Conservation (phyloP, 2,888 invertebrate species). For the Invenusta paracnida region DNA sequence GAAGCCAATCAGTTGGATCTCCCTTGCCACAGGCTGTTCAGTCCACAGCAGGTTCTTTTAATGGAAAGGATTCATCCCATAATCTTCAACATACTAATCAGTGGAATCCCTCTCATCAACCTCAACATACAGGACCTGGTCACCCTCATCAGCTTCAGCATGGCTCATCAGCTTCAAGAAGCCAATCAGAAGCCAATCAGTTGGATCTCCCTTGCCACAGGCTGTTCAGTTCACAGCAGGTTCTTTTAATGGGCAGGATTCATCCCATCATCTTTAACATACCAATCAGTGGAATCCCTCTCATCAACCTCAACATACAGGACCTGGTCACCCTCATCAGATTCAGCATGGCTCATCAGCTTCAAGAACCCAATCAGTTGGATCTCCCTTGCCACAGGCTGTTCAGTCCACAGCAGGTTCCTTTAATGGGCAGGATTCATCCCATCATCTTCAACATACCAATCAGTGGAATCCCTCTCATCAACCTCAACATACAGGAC, state of each 20-base stretch:
- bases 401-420: neutral
- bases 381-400: too few species aligned
- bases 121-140: neutral
- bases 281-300: neutral
- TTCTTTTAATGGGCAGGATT: neutral
- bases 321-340: neutral
- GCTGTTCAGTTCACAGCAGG: neutral
- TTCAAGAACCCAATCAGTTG: too few species aligned
- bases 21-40: too few species aligned
- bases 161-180: too few species aligned
- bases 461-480: neutral
- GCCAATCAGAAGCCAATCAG: too few species aligned
- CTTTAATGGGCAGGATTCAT: neutral
- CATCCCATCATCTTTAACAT: too few species aligned
- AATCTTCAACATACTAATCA: too few species aligned
- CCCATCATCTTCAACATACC: too few species aligned
- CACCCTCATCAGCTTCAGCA: neutral
- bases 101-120: neutral
- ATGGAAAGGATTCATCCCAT: too few species aligned
- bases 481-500: neutral
- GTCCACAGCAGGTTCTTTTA: neutral
- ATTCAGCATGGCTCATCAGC: too few species aligned
- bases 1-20: too few species aligned
- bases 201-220: too few species aligned
- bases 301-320: neutral